phyloP scores from a whole-genome alignment of 2,113 vertebrate species.

The Chaetops frenatus region DNA sequence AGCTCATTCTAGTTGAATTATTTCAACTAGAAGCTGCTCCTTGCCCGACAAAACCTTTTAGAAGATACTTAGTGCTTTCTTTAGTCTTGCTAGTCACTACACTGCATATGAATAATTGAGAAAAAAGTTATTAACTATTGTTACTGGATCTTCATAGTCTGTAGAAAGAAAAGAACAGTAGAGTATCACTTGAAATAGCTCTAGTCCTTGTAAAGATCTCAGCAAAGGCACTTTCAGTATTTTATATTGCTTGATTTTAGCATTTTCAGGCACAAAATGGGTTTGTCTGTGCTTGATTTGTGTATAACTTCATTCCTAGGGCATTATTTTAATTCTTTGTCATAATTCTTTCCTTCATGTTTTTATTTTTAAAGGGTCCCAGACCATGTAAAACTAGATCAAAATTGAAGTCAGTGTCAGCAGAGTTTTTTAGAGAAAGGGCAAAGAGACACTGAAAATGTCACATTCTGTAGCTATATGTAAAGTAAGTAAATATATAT shows the following conservation, averaged over 20 bases:
- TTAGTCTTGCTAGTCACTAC: not conserved
- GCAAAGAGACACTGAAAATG: not conserved
- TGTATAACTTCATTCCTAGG: not conserved
- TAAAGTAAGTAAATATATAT: rapidly evolving
- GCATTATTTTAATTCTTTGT: not conserved
- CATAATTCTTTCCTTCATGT: not conserved
- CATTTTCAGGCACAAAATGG: not conserved
- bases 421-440: not conserved
- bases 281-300: not conserved
- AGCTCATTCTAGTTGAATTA: not conserved
- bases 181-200: not conserved
- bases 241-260: not conserved
- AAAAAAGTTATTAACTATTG: not conserved
- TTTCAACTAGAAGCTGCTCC: not conserved
- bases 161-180: not conserved
- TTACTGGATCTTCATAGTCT: not conserved
- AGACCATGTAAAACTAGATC: not conserved
- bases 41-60: not conserved
- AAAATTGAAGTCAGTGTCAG: not conserved
- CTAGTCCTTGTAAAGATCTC: not conserved
- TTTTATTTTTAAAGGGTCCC: not conserved
- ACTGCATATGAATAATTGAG: not conserved
- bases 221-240: not conserved
- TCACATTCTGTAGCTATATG: not conserved
- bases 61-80: not conserved